These are phyloP conservation scores for Tillus elongatus DNA, from an alignment of 2,888 invertebrate species.

Conservation along the genomic window DNA sequence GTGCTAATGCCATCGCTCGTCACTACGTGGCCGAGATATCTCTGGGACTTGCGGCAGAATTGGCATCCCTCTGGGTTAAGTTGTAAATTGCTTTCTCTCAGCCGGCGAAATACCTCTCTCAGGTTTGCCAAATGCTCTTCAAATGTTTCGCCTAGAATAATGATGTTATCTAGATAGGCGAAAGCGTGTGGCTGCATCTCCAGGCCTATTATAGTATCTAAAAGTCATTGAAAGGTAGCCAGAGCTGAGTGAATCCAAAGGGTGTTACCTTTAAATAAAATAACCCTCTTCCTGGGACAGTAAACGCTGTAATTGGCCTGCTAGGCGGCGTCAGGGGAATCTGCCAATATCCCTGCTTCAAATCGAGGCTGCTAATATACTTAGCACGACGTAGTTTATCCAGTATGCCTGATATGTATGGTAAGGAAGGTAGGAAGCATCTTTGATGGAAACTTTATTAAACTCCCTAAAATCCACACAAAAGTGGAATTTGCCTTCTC, in stretches of 20 bases:
- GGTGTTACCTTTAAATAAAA: conserved; percentile 1
- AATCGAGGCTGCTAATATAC: background rate
- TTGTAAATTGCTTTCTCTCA: conserved; percentile 20
- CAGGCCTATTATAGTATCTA: conserved; percentile 22
- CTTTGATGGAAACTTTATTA: background rate
- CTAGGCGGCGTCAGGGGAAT: background rate
- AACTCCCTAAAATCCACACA: background rate
- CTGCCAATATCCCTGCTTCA: conserved; percentile 1
- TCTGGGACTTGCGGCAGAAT: conserved; percentile 14
- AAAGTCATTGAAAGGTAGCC: conserved; percentile 16
- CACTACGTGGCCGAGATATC: conserved; percentile 16
- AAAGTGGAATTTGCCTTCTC: conserved; percentile 1
- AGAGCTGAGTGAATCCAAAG: conserved; percentile 3
- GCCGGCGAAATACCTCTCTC: conserved; percentile 18
- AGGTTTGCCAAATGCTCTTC: conserved; percentile 18
- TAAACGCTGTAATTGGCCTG: conserved; percentile 2
- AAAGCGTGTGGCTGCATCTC: conserved; percentile 22
- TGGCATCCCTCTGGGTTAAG: conserved; percentile 23
- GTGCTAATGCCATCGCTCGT: conserved; percentile 10
- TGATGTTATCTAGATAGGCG: conserved; percentile 23
- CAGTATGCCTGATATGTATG: background rate
- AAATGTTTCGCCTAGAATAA: conserved; percentile 17
- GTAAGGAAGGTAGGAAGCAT: conserved; percentile 1
- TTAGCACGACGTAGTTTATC: background rate
- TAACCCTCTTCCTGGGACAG: background rate